A percentile compares a stretch with the other conserved stretches of the same genome.
Conservation (phyloP, 2,797 vertebrate species). For the Epinephelus coioides region DNA sequence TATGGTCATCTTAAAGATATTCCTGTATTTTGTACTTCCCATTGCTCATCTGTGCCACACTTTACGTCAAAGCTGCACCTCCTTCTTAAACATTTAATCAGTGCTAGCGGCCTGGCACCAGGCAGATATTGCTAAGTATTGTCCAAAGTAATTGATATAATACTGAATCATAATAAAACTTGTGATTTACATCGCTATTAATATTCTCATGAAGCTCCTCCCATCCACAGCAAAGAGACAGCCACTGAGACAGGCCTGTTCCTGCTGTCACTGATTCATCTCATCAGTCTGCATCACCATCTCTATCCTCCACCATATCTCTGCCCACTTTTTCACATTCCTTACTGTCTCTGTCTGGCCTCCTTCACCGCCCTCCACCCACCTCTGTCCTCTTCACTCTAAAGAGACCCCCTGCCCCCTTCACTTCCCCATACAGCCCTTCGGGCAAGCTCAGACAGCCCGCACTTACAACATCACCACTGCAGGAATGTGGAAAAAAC, state of each 20-base stretch:
- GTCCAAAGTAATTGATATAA: too few species aligned
- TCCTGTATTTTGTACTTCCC: too few species aligned
- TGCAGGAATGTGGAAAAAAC: conserved; percentile 61
- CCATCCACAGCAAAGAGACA: neutral
- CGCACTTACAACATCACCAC: conserved; percentile 40
- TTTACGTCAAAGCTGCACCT: too few species aligned
- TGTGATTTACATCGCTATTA: neutral
- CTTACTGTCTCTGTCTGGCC: conserved; percentile 20
- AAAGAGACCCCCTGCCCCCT: conserved; percentile 7
- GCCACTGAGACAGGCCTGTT: conserved; percentile 1
- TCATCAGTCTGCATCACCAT: conserved; percentile 5
- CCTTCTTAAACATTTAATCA: too few species aligned
- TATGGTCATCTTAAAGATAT: too few species aligned
- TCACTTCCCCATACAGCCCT: conserved; percentile 23
- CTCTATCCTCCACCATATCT: neutral
- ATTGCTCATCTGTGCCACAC: too few species aligned
- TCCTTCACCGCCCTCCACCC: conserved; percentile 3
- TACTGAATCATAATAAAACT: too few species aligned
- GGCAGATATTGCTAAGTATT: too few species aligned
- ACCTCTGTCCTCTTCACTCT: neutral
- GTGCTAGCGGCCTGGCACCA: too few species aligned
- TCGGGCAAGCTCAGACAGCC: conserved; percentile 66
- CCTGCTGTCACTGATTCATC: conserved; percentile 29
- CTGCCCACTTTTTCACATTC: conserved; percentile 28
- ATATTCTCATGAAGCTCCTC: neutral